A percentile compares a stretch with the other conserved stretches of the same genome.
Evolutionary conservation across 2,888 invertebrate species (phyloP).

Genomic region (Aspidiotus destructor): DNA sequence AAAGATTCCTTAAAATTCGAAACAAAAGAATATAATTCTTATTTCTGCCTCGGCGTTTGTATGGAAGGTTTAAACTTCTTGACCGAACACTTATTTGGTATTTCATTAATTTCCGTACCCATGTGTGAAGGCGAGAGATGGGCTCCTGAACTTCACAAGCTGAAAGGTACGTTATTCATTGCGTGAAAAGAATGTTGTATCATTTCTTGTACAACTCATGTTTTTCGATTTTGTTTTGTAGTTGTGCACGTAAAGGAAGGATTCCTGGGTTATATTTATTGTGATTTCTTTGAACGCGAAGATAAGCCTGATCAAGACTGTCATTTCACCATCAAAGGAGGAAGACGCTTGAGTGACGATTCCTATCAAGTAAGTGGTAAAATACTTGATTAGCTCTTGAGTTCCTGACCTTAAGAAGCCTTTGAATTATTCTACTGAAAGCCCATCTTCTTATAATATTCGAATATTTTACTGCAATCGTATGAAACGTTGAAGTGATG

Average conservation of each 20-base stretch:
- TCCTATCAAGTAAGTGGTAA: constrained; percentile 58
- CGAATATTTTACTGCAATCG: background rate
- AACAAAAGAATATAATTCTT: constrained; percentile 66
- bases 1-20: constrained; percentile 59
- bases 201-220: background rate
- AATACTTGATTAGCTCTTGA: too few species aligned
- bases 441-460: background rate
- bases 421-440: background rate
- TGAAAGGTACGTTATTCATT: constrained; percentile 48
- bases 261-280: constrained; percentile 85
- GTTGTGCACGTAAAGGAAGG: constrained; percentile 74
- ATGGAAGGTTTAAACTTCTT: constrained; percentile 94
- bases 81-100: constrained; percentile 72
- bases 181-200: background rate
- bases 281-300: constrained; percentile 84
- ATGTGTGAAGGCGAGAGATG: constrained; percentile 73
- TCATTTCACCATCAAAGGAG: constrained; percentile 96
- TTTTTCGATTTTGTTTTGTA: constrained; percentile 37
- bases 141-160: constrained; percentile 79
- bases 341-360: constrained; percentile 65
- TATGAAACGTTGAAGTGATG: background rate
- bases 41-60: constrained; percentile 84
- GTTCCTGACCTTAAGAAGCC: too few species aligned
- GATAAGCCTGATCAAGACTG: constrained; percentile 97
- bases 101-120: constrained; percentile 62